Evolutionary conservation across 2,888 invertebrate genomes (phyloP).

Genomic region (Empis stercorea): DNA sequence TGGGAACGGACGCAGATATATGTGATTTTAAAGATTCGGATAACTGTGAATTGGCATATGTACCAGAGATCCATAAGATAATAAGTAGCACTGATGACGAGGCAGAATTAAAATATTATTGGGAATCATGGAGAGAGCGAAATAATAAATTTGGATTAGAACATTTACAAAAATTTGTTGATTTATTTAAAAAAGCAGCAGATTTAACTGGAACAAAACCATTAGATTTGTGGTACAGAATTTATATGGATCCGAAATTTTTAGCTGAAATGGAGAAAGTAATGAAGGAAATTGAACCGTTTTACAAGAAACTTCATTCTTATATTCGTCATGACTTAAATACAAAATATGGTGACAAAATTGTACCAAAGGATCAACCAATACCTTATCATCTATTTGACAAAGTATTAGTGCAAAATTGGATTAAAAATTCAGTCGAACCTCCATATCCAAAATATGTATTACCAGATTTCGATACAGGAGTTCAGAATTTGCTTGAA

Average conservation of each 20-base stretch:
- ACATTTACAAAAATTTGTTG: conserved; percentile 47
- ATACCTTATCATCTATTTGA: conserved; percentile 62
- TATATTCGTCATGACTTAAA: conserved; percentile 56
- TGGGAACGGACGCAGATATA: conserved; percentile 37
- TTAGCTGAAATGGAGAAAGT: conserved; percentile 48
- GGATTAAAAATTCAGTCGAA: conserved; percentile 33
- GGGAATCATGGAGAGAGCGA: conserved; percentile 61
- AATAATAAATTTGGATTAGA: conserved; percentile 34
- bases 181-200: conserved; percentile 52
- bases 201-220: conserved; percentile 42
- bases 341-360: conserved; percentile 50
- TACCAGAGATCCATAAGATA: conserved; percentile 35
- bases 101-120: conserved; percentile 56
- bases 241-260: conserved; percentile 48
- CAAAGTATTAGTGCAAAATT: conserved; percentile 21
- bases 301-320: conserved; percentile 67
- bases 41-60: conserved; percentile 51
- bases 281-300: conserved; percentile 58
- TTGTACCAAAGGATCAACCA: conserved; percentile 47
- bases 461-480: conserved; percentile 50
- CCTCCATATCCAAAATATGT: conserved; percentile 53
- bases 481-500: background rate
- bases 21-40: conserved; percentile 45
- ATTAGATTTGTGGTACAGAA: conserved; percentile 10
- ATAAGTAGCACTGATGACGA: conserved; percentile 44